These are phyloP conservation scores for Lanius ludovicianus DNA, from an alignment of 2,113 vertebrate genomes.

Conservation along the genomic window DNA sequence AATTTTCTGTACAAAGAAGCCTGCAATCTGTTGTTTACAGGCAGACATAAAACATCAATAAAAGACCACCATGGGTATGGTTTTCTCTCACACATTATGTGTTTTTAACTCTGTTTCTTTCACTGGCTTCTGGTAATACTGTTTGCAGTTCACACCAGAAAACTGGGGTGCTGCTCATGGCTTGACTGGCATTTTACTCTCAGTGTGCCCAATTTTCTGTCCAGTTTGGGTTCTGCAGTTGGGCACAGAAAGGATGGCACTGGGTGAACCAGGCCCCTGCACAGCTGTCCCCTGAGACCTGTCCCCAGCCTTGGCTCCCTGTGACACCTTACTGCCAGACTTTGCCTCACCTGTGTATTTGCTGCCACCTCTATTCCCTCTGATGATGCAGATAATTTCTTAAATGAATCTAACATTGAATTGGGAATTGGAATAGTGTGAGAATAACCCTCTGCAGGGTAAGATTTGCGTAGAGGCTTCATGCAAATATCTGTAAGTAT, in stretches of 20 bases:
- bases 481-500: neutral
- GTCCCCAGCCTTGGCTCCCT: neutral
- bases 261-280: neutral
- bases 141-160: neutral
- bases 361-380: neutral
- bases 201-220: neutral
- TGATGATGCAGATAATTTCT: neutral
- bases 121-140: neutral
- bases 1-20: neutral
- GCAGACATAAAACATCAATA: neutral
- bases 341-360: neutral
- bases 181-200: neutral
- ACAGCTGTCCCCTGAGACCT: fast-evolving
- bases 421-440: neutral
- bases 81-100: neutral
- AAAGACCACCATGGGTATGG: neutral
- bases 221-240: neutral
- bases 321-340: neutral
- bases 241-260: neutral
- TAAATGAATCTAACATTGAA: neutral
- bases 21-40: neutral
- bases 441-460: neutral
- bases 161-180: neutral
- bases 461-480: neutral
- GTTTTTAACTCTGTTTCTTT: neutral